These are phyloP conservation scores for Trachelipus rathkii DNA, from an alignment of 1,140 invertebrate genomes.

Conservation along the genomic window DNA sequence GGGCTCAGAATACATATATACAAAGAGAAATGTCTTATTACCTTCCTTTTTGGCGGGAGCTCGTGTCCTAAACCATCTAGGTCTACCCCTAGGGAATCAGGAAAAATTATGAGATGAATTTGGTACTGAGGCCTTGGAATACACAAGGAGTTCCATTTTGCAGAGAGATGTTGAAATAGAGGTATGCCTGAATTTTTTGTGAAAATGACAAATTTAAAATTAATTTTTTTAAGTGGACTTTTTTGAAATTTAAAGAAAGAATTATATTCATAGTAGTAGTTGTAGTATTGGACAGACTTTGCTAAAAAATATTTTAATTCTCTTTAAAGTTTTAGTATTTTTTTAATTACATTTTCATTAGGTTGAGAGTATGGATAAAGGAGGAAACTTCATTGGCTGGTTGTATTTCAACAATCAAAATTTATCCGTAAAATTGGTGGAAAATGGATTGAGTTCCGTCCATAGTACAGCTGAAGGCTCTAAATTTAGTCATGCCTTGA, in stretches of 20 bases:
- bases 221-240: too few relatives aligned
- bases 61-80: constrained; percentile 78
- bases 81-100: constrained; percentile 62
- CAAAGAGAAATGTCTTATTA: constrained; percentile 93
- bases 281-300: too few relatives aligned
- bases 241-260: too few relatives aligned
- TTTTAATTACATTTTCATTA: background rate
- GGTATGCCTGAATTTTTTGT: too few relatives aligned
- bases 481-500: constrained; percentile 68
- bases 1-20: constrained; percentile 89
- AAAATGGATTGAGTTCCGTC: constrained; percentile 85
- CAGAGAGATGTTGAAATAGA: constrained; percentile 92
- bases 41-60: constrained; percentile 86
- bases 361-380: constrained; percentile 92
- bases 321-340: too few relatives aligned
- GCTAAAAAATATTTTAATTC: too few relatives aligned
- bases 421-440: constrained; percentile 81
- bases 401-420: constrained; percentile 80
- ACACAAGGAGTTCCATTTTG: constrained; percentile 81
- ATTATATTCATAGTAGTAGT: too few relatives aligned
- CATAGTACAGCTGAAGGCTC: constrained; percentile 88
- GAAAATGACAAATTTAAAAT: too few relatives aligned
- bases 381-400: constrained; percentile 96
- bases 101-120: constrained; percentile 72
- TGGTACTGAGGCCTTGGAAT: constrained; percentile 85